These are phyloP conservation scores for Rhinichthys klamathensis DNA, from an alignment of 2,113 vertebrate species.

Conservation along the genomic window DNA sequence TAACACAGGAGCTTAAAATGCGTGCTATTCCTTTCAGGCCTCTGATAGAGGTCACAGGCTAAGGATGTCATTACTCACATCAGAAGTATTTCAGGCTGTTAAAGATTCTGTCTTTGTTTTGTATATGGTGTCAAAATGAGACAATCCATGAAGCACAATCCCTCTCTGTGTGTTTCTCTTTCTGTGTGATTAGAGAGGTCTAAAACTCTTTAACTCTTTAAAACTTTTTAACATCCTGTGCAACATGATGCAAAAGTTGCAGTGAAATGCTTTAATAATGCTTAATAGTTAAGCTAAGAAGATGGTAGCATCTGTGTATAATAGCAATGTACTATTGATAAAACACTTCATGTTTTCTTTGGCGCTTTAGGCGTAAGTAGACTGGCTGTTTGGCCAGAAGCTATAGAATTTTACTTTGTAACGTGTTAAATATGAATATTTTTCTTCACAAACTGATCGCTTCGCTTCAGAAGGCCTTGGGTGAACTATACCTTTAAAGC, in stretches of 20 bases:
- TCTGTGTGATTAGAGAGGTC: slow-evolving; percentile 5
- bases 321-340: neutral
- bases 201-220: neutral
- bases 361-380: neutral
- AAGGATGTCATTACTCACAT: slow-evolving; percentile 32
- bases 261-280: neutral
- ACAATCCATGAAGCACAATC: neutral
- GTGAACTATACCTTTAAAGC: neutral
- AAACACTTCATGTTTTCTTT: neutral
- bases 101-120: neutral
- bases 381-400: too few relatives aligned
- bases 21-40: slow-evolving; percentile 29
- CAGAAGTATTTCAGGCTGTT: neutral
- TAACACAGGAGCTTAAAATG: slow-evolving; percentile 17
- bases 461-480: too few relatives aligned
- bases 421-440: too few relatives aligned
- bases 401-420: too few relatives aligned
- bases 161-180: neutral
- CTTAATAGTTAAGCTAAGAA: neutral
- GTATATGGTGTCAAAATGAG: neutral
- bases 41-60: slow-evolving; percentile 2
- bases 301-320: neutral
- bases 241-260: neutral
- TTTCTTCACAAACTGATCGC: too few relatives aligned
- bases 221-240: neutral